phyloP scores from a whole-genome alignment of 2,888 invertebrate species.

The Luffia ferchaultella region DNA sequence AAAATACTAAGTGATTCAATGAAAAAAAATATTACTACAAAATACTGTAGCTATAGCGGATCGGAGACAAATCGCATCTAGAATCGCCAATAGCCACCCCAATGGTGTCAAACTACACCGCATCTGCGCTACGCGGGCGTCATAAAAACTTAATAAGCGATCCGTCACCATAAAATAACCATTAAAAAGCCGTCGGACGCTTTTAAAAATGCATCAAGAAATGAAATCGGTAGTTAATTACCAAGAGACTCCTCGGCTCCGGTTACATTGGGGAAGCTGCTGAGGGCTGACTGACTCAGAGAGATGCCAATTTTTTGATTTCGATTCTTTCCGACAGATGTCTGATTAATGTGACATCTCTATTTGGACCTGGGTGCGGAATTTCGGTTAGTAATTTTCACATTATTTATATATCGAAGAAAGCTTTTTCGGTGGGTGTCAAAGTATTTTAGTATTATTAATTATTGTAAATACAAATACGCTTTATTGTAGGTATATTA shows the following conservation, averaged over 20 bases:
- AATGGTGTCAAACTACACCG: constrained; percentile 58
- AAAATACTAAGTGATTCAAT: constrained; percentile 14
- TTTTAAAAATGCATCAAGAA: constrained; percentile 66
- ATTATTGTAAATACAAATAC: too few species aligned
- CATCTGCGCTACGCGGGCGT: constrained; percentile 51
- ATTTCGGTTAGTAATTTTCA: too few species aligned
- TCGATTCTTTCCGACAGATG: not conserved
- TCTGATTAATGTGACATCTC: not conserved
- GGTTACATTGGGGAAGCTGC: constrained; percentile 37
- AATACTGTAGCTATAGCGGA: constrained; percentile 1
- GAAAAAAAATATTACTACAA: too few species aligned
- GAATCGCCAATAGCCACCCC: not conserved
- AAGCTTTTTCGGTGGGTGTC: too few species aligned
- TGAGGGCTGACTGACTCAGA: constrained; percentile 17
- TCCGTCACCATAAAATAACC: constrained; percentile 66
- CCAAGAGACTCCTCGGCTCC: constrained; percentile 57
- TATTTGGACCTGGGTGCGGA: too few species aligned
- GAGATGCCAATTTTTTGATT: not conserved
- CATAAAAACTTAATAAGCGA: constrained; percentile 65
- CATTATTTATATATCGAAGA: too few species aligned
- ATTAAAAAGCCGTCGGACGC: constrained; percentile 64
- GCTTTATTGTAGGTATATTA: too few species aligned
- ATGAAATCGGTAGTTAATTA: constrained; percentile 64
- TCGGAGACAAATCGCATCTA: constrained; percentile 1
- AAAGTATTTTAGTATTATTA: too few species aligned